Evolutionary conservation across 2,888 invertebrate genomes (phyloP), one percentile per base, ranked within the genome.

Genomic region (Calameuta filiformis): DNA sequence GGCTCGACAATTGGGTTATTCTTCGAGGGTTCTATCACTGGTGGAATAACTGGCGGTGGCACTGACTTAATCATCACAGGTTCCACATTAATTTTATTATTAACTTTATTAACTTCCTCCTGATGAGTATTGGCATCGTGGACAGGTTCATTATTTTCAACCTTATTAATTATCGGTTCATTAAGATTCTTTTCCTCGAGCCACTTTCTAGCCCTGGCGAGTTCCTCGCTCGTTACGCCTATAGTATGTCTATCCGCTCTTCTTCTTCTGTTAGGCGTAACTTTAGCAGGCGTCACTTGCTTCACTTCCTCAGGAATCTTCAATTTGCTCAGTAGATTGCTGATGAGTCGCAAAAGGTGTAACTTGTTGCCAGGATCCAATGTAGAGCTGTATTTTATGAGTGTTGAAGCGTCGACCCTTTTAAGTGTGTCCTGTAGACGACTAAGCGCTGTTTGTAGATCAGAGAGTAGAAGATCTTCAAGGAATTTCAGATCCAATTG

Each of bases 161-260:
- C 71, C 71, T 33, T 31, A 71, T 71, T 71, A 11, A 9, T 68
- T 37, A 15, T 78, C 79, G 15, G 30, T 12, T 35, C 23, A 34
- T 33, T 86, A 82, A 76, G 73, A 34, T 79, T 84, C 73, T 85
- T 93, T 85, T 95, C 94, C 90, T 96, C 95, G 83, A 97, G 94
- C 87, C 96, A 94, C 79, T 95, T 94, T 73, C 97, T 93, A 0
- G 97, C 97, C 85, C 95, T 94, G 3, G 95, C 96, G 35, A 97
- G 91, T 87, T 97, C 97, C 89, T 96, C 96, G 73, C 94, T 94
- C 69, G 96, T 96, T 31, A 97, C 97, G 74, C 96, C 97, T 34
- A 97, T 96, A 0, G 97, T 97, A 90, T 97, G 96, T 0, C 97
- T 92, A 74, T 94, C 94, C 81, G 94, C 94, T 40, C 95, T 94